Conservation (phyloP, 2,113 vertebrate genomes). For the Hydropotes inermis region DNA sequence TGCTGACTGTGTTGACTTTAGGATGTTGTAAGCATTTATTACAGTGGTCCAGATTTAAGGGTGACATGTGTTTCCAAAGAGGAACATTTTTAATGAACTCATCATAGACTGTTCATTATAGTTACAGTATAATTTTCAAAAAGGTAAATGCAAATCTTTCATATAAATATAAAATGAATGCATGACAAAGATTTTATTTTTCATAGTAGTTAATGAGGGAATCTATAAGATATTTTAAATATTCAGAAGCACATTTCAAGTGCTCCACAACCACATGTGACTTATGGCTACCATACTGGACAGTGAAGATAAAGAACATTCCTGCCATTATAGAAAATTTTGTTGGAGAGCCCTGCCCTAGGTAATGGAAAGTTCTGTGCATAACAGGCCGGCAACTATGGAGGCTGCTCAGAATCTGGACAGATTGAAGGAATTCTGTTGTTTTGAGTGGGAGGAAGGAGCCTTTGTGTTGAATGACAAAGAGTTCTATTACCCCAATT, state of each 20-base stretch:
- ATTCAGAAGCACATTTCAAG: background rate
- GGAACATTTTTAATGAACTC: background rate
- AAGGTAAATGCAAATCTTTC: background rate
- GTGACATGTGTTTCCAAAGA: background rate
- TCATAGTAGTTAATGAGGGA: too few species aligned
- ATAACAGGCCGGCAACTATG: background rate
- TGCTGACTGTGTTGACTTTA: background rate
- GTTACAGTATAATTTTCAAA: background rate
- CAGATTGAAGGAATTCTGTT: background rate
- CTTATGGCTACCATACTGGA: background rate
- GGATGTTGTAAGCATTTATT: background rate
- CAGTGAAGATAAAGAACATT: background rate
- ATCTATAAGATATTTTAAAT: background rate
- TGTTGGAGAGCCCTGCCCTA: background rate
- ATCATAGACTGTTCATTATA: background rate
- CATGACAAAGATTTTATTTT: background rate
- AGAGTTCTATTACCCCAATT: background rate
- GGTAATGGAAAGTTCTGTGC: background rate
- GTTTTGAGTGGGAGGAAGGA: background rate
- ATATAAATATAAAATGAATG: background rate
- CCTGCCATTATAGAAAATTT: background rate
- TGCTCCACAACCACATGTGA: rapidly evolving
- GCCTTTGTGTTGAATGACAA: background rate
- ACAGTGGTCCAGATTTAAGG: background rate
- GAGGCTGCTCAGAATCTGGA: background rate